phyloP scores from a whole-genome alignment of 2,888 invertebrate genomes.

The Apantesis nais region DNA sequence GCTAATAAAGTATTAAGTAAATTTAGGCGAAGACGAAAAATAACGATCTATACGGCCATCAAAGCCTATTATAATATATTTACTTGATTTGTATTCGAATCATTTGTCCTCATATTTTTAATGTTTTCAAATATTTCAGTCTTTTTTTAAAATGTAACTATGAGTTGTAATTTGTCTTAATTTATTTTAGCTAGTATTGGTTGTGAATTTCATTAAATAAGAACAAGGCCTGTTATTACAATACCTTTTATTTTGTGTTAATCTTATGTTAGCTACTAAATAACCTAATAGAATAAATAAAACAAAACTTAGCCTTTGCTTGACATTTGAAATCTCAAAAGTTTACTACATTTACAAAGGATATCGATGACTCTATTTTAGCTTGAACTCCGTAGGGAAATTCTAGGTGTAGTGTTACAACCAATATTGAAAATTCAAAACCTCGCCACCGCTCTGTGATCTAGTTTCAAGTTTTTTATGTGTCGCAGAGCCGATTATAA shows the following conservation, averaged over 20 bases:
- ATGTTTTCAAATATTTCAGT: no score
- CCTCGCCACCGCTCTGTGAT: constrained; percentile 11
- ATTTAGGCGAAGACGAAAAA: no score
- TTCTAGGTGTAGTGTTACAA: constrained; percentile 7
- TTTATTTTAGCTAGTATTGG: neutral
- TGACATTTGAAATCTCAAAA: neutral
- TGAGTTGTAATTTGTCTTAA: neutral
- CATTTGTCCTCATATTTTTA: no score
- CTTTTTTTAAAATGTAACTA: no score
- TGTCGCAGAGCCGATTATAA: constrained; percentile 5
- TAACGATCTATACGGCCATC: no score
- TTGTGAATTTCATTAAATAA: no score
- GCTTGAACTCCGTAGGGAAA: constrained; percentile 5
- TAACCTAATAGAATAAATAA: neutral
- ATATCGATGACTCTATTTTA: constrained; percentile 4
- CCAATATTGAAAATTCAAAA: constrained; percentile 16
- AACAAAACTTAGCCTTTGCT: neutral
- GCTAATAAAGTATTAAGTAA: no score
- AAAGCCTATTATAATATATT: neutral
- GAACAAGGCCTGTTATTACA: neutral
- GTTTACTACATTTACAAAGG: neutral
- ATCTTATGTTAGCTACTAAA: neutral
- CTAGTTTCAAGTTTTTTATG: constrained; percentile 15
- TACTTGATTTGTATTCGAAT: neutral
- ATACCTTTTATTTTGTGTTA: no score